A percentile compares a stretch with the other conserved stretches of the same genome.
Conservation (phyloP, 2,797 vertebrate genomes). For the Smutsia temminckii region DNA sequence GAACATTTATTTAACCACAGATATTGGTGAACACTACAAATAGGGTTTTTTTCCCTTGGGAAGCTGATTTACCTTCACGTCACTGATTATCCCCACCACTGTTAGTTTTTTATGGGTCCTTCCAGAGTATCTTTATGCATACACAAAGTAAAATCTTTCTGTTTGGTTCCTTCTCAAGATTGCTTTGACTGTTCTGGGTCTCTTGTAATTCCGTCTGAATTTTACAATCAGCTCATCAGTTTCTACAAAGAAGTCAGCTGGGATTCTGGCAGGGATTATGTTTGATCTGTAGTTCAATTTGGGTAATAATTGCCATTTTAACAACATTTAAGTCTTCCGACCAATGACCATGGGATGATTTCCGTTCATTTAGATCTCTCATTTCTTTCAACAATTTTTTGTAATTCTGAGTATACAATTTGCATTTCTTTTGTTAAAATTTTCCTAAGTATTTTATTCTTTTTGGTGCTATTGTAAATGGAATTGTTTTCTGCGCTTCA, state of each 20-base stretch:
- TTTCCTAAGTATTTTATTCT: constrained; percentile 29
- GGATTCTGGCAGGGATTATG: not conserved
- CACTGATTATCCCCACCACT: not conserved
- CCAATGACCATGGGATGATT: not conserved
- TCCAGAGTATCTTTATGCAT: not conserved
- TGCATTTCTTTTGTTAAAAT: not conserved
- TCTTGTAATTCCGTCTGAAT: not conserved
- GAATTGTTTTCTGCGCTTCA: not conserved
- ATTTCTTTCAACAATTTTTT: constrained; percentile 28
- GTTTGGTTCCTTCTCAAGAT: not conserved
- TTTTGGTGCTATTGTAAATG: not conserved
- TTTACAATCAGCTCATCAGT: not conserved
- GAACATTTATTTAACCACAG: not conserved
- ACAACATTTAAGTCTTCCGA: not conserved
- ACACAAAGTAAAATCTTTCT: not conserved
- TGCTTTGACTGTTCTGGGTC: not conserved
- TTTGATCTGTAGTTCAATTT: not conserved
- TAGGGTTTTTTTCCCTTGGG: not conserved
- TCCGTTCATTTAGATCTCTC: not conserved
- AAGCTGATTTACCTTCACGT: not conserved
- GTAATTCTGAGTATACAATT: not conserved
- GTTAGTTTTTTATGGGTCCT: not conserved
- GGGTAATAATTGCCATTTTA: not conserved
- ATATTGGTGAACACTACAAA: not conserved
- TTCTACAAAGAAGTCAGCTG: not conserved